These are phyloP conservation scores for Stenoptilia bipunctidactyla DNA, from an alignment of 2,888 invertebrate species.

Conservation along the genomic window DNA sequence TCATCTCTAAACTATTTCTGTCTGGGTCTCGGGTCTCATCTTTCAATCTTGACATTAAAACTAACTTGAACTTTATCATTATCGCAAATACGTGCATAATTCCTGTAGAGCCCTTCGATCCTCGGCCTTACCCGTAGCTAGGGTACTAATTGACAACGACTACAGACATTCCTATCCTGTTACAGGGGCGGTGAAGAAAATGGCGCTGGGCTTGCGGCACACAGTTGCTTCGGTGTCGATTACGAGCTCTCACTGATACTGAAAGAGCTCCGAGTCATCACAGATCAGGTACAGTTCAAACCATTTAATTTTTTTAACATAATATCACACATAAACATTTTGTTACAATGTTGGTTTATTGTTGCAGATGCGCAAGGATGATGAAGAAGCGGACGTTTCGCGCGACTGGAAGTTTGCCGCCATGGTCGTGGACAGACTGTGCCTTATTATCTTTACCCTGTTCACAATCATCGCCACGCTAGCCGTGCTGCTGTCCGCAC, in stretches of 20 bases:
- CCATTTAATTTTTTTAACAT: not conserved
- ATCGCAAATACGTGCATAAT: conserved; percentile 43
- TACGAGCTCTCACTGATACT: conserved; percentile 95
- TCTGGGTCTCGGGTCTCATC: conserved; percentile 42
- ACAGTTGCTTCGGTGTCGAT: conserved; percentile 91
- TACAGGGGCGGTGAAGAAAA: conserved; percentile 73
- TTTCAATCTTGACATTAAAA: conserved; percentile 6
- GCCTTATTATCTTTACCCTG: conserved; percentile 99
- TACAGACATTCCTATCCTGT: conserved; percentile 34
- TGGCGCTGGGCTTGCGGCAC: conserved; percentile 83
- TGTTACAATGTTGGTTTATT: conserved; percentile 4
- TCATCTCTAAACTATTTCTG: conserved; percentile 19
- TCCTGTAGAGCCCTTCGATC: conserved; percentile 63
- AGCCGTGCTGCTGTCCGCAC: conserved; percentile 96
- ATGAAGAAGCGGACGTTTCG: conserved; percentile 93
- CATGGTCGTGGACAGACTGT: conserved; percentile 99
- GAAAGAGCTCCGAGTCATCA: conserved; percentile 94
- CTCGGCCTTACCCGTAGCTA: conserved; percentile 60
- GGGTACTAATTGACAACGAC: conserved; percentile 49
- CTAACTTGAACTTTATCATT: no score
- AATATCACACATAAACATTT: not conserved
- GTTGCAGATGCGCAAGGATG: conserved; percentile 90
- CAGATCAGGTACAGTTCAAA: conserved; percentile 77
- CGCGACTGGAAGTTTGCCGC: conserved; percentile 99
- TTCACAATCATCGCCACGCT: conserved; percentile 98